Conservation (phyloP, 1,140 invertebrate species). For the Plectus sambesii region DNA sequence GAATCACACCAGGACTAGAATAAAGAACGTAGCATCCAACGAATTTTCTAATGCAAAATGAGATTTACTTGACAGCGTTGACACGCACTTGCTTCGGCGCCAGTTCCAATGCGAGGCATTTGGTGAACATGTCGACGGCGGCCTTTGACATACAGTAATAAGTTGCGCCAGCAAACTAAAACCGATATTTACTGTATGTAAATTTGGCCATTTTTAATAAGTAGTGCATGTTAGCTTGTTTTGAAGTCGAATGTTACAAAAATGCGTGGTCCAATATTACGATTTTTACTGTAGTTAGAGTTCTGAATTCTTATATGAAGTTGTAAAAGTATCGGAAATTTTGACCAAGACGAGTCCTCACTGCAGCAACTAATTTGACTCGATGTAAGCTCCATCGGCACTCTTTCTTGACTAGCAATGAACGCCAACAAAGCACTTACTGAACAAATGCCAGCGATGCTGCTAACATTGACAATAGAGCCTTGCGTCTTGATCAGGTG, state of each 20-base stretch:
- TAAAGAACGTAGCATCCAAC: conserved; percentile 8
- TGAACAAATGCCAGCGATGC: conserved; percentile 70
- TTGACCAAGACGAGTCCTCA: not conserved
- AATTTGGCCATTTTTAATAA: not conserved
- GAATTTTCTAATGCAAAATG: conserved; percentile 9
- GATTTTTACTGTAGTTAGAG: no score
- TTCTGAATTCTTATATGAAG: no score
- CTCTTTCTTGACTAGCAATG: no score
- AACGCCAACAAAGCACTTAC: conserved; percentile 41
- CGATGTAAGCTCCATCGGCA: not conserved
- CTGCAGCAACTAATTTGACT: conserved; percentile 6
- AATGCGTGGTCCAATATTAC: no score
- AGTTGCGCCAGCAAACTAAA: conserved; percentile 38
- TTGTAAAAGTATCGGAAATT: no score
- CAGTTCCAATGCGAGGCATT: conserved; percentile 47
- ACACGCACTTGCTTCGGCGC: conserved; percentile 46
- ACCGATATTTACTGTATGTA: conserved; percentile 12
- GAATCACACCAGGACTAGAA: conserved; percentile 61
- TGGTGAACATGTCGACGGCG: conserved; percentile 46
- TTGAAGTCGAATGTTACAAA: no score
- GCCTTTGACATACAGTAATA: conserved; percentile 48
- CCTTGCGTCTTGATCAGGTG: no score
- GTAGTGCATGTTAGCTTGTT: no score
- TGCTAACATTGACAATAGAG: conserved; percentile 83
- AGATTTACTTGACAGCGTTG: conserved; percentile 45